These are phyloP conservation scores for Elysia crispata DNA, from an alignment of 2,888 invertebrate species.

Conservation along the genomic window DNA sequence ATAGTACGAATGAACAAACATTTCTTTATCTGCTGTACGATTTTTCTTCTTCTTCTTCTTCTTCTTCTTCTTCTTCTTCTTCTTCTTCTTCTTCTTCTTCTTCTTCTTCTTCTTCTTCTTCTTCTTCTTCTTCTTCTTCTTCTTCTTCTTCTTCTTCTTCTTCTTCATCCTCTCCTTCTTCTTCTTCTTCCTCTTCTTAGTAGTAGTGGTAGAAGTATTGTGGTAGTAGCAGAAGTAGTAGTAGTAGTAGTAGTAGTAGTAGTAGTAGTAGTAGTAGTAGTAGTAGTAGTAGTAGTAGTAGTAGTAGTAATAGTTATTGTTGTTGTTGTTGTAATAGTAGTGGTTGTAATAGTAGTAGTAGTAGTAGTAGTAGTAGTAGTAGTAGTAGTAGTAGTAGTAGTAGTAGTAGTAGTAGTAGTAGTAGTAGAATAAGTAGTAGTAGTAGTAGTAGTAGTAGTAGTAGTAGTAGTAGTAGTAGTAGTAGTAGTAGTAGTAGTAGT, in stretches of 20 bases:
- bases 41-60: constrained; percentile 20
- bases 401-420: no score
- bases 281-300: background rate
- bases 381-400: background rate
- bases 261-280: constrained; percentile 12
- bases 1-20: no score
- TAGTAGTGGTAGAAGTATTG: no score
- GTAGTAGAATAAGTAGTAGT: no score
- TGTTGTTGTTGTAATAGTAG: constrained; percentile 2
- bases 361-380: constrained; percentile 1
- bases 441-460: no score
- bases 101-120: constrained; percentile 19
- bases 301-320: constrained; percentile 2
- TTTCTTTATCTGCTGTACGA: no score
- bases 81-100: constrained; percentile 12
- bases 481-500: background rate
- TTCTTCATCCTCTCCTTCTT: no score
- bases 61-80: constrained; percentile 20
- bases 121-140: background rate
- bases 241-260: background rate
- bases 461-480: background rate
- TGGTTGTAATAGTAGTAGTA: no score
- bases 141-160: constrained; percentile 11
- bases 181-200: no score
- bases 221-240: no score